A percentile compares a stretch with the other conserved stretches of the same genome.
Conservation (phyloP, 1,140 invertebrate species). For the Drosophila nigrodunni region DNA sequence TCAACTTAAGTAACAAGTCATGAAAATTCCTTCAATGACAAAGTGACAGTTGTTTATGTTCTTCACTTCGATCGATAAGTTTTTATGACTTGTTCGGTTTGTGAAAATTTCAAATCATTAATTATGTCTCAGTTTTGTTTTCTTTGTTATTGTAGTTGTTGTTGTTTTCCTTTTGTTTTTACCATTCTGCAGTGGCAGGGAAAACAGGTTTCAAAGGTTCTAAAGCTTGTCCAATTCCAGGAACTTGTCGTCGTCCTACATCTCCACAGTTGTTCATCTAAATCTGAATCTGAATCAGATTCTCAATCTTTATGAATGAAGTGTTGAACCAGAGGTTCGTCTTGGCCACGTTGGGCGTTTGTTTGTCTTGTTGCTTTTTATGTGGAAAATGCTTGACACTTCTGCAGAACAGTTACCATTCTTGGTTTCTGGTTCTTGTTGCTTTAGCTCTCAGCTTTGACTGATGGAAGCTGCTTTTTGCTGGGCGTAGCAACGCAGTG, state of each 20-base stretch:
- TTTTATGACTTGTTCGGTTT: slow-evolving; percentile 55
- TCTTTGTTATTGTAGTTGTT: neutral
- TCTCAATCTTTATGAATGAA: slow-evolving; percentile 63
- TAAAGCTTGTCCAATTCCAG: slow-evolving; percentile 63
- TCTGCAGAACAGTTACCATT: slow-evolving; percentile 44
- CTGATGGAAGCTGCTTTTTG: slow-evolving; percentile 28
- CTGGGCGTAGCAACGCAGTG: slow-evolving; percentile 23
- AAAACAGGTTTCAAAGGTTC: slow-evolving; percentile 62
- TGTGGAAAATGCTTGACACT: slow-evolving; percentile 42
- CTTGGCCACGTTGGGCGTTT: neutral
- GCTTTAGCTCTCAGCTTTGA: neutral
- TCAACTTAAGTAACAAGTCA: slow-evolving; percentile 35
- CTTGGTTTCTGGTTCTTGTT: neutral
- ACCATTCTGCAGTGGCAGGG: slow-evolving; percentile 5
- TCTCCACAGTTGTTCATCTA: slow-evolving; percentile 67
- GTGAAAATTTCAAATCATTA: slow-evolving; percentile 76
- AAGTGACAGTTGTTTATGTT: slow-evolving; percentile 31
- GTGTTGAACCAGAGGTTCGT: slow-evolving; percentile 14
- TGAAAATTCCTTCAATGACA: slow-evolving; percentile 33
- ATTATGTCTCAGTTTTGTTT: slow-evolving; percentile 50
- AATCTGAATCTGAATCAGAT: slow-evolving; percentile 49
- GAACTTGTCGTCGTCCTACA: slow-evolving; percentile 62
- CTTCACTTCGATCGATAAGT: slow-evolving; percentile 59
- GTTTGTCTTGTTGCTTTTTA: slow-evolving; percentile 24
- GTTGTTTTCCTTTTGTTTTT: neutral